Evolutionary conservation across 2,797 vertebrate species (phyloP).

Genomic region (Onychomys leucogaster): DNA sequence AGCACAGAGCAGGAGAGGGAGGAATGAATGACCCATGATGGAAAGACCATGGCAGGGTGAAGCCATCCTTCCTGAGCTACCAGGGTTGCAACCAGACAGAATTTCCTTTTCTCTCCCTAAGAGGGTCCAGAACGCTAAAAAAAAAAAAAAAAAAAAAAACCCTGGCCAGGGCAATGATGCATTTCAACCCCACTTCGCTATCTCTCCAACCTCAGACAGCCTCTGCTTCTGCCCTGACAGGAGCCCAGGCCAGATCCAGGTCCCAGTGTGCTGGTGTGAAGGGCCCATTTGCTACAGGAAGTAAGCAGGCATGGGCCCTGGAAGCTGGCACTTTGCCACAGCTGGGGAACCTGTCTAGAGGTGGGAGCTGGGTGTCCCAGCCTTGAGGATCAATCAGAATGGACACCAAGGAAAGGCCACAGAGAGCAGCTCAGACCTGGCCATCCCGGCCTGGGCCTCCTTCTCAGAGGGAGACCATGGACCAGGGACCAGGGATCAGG

Average conservation of each 20-base stretch:
- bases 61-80: background rate
- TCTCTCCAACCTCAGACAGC: background rate
- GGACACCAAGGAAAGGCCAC: background rate
- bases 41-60: accelerated
- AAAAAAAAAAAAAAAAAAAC: background rate
- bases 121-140: background rate
- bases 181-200: background rate
- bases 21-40: background rate
- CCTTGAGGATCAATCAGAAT: background rate
- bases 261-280: background rate
- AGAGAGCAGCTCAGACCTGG: background rate
- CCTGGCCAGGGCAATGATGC: background rate
- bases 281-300: background rate
- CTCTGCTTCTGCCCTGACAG: background rate
- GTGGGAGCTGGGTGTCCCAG: background rate
- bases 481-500: background rate
- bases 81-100: background rate
- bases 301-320: background rate
- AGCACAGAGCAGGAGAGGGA: accelerated
- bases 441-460: background rate
- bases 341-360: background rate
- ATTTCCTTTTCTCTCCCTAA: background rate
- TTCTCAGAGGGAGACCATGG: background rate
- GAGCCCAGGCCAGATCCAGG: background rate
- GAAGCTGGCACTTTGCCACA: background rate